Conservation (phyloP, 2,797 vertebrate genomes). For the Muraenolepis orangiensis region DNA sequence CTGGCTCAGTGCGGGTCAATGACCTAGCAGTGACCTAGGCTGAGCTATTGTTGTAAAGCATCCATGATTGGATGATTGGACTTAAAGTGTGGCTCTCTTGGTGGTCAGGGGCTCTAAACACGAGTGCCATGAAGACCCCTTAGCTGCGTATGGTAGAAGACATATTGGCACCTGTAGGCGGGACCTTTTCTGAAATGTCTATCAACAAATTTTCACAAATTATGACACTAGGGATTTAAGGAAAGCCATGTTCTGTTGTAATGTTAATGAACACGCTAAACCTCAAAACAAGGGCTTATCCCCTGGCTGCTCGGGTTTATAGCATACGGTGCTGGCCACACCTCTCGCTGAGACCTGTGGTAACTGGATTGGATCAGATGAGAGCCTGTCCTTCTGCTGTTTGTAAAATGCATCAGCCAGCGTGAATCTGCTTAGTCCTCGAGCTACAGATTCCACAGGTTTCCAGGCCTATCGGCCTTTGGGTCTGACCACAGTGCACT, state of each 20-base stretch:
- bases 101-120: constrained; percentile 32
- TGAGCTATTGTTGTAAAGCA: constrained; percentile 13
- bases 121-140: constrained; percentile 32
- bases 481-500: neutral
- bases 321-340: constrained; percentile 35
- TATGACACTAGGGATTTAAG: neutral
- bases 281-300: constrained; percentile 21
- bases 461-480: neutral
- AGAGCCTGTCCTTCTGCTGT: constrained; percentile 15
- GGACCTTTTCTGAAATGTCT: constrained; percentile 23
- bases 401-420: neutral
- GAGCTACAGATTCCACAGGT: constrained; percentile 49
- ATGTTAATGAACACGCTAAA: constrained; percentile 34
- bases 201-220: neutral
- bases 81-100: constrained; percentile 47
- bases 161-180: constrained; percentile 19
- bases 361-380: constrained; percentile 28
- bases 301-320: constrained; percentile 8
- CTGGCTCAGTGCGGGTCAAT: constrained; percentile 27
- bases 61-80: constrained; percentile 53
- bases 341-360: constrained; percentile 11
- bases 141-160: constrained; percentile 53
- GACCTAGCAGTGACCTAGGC: constrained; percentile 23
- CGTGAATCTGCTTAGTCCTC: constrained; percentile 23
- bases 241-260: constrained; percentile 29